phyloP scores from a whole-genome alignment of 2,888 invertebrate genomes.

The Andrena chrysosceles region DNA sequence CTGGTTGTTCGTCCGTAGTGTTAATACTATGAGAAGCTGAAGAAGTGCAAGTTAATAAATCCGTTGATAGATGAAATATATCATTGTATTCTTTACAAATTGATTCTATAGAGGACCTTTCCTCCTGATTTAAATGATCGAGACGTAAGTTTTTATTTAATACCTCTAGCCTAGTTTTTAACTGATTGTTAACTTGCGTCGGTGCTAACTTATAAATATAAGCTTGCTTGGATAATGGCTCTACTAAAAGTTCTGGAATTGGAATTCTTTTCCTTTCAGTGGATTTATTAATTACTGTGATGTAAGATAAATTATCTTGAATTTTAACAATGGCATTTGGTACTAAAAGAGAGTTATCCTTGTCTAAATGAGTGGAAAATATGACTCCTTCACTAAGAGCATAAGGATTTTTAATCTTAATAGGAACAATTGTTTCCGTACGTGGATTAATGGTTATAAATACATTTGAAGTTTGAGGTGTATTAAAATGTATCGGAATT shows the following conservation, averaged over 20 bases:
- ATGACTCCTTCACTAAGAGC: conserved; percentile 1
- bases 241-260: not conserved
- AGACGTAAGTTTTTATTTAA: conserved; percentile 7
- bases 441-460: not conserved
- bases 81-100: not conserved
- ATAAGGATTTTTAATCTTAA: not conserved
- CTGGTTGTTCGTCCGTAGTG: not conserved
- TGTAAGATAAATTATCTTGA: not conserved
- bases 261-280: not conserved
- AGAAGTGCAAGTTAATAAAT: not conserved
- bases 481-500: not conserved
- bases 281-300: conserved; percentile 1
- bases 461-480: not conserved
- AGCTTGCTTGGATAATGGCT: not conserved
- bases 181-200: not conserved
- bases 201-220: conserved; percentile 6
- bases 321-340: conserved; percentile 7
- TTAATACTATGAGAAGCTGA: not conserved
- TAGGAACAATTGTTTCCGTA: conserved; percentile 9
- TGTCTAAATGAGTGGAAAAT: too few species aligned
- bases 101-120: not conserved
- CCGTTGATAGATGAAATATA: not conserved
- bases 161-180: not conserved
- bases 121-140: not conserved
- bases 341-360: too few species aligned